Percentiles rank a stretch among this genome's conserved stretches.
Evolutionary conservation across 2,888 invertebrate species (phyloP).

Genomic region (Platynereis dumerilii): DNA sequence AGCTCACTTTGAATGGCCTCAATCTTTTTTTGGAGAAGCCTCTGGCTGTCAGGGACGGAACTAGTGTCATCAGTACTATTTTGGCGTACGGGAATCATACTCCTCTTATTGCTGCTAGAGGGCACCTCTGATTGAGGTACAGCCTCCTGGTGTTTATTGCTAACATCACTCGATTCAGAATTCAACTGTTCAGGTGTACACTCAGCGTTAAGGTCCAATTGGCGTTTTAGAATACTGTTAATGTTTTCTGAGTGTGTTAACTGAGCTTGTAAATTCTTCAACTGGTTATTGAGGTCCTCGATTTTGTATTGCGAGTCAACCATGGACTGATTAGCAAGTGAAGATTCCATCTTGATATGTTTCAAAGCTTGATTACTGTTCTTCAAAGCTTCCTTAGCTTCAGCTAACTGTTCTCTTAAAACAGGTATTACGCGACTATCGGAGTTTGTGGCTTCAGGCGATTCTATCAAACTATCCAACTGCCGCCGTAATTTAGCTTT

Average conservation of each 20-base stretch:
- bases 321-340: neutral
- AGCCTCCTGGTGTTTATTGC: neutral
- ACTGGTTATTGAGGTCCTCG: constrained; percentile 8
- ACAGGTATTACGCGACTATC: constrained; percentile 11
- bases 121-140: neutral
- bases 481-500: neutral
- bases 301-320: neutral
- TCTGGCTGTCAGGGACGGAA: constrained; percentile 8
- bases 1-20: constrained; percentile 20
- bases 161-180: neutral
- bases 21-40: constrained; percentile 22
- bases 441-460: constrained; percentile 1
- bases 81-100: neutral
- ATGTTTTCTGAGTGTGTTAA: constrained; percentile 37
- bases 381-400: constrained; percentile 5
- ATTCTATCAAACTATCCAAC: constrained; percentile 6
- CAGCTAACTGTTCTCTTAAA: constrained; percentile 15
- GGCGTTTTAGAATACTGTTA: constrained; percentile 39
- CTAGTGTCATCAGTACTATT: neutral
- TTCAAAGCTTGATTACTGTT: too few species aligned
- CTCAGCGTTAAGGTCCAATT: constrained; percentile 35
- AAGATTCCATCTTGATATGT: neutral
- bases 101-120: neutral
- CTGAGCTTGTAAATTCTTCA: constrained; percentile 28
- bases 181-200: neutral